phyloP scores from a whole-genome alignment of 2,888 invertebrate species.

The Idaea dimidiata region DNA sequence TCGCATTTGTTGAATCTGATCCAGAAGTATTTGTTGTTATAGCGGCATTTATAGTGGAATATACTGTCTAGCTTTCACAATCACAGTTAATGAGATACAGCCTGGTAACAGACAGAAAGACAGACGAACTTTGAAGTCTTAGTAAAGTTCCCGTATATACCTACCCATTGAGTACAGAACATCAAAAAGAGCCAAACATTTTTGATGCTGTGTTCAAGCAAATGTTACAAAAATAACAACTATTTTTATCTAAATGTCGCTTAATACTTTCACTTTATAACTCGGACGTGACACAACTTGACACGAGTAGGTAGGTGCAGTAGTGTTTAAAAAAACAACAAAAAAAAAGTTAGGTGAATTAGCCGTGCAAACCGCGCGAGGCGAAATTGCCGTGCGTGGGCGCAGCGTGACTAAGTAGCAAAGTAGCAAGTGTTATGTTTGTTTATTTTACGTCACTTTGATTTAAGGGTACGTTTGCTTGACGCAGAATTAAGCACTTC shows the following conservation, averaged over 20 bases:
- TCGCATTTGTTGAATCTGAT: no score
- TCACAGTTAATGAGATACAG: no score
- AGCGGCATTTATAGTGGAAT: no score
- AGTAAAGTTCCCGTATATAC: no score
- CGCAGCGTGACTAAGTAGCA: constrained; percentile 26
- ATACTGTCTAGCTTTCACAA: no score
- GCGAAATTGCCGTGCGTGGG: constrained; percentile 18
- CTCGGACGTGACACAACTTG: neutral
- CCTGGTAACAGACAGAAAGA: no score
- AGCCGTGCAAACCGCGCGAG: constrained; percentile 5
- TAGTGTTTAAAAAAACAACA: neutral
- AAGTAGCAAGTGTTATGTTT: constrained; percentile 21
- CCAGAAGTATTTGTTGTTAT: no score
- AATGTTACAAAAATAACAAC: neutral
- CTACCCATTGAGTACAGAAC: no score
- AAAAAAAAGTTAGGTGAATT: neutral
- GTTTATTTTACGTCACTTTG: constrained; percentile 31
- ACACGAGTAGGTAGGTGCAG: neutral
- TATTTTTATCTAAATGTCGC: neutral
- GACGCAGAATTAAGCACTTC: constrained; percentile 1
- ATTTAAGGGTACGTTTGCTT: constrained; percentile 16
- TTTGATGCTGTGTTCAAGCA: neutral
- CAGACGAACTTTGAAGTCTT: no score
- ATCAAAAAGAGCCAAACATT: no score
- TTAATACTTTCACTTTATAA: neutral